Evolutionary conservation across 2,888 invertebrate species (phyloP), one percentile per base, ranked within the genome.

Genomic region (Nephrotoma flavescens): DNA sequence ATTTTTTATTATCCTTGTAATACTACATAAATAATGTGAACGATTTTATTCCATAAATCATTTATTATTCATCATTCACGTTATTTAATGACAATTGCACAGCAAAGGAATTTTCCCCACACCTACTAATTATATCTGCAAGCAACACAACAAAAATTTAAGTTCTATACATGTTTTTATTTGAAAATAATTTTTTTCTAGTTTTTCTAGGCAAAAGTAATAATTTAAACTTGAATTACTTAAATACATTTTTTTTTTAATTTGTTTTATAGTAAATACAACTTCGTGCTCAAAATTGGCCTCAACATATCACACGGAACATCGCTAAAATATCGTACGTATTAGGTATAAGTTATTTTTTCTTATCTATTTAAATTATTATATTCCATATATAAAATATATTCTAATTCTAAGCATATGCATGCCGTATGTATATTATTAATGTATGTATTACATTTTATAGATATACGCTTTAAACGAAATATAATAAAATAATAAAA

Each of bases 221-320:
- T 71, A 71, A 71, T 71, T 71, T 71, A 71, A 71, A 31, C 71
- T 71, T 31, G 71, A 71, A 71, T 71, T 71, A 71, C 71, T 71
- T 71, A 71, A 31, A 71, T 71, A 71, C 31, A 45, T 4, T 85
- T 85, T 85, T 85, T 19, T 44, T 85, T 85, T 85, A 85, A 44
- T 42, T 44, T 85, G 15, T 85, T 85, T 85, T 85, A 44, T 19
- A 85, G 85, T 85, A 85, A 85, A 85, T 85, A 85, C 44, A 85
- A 45, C 44, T 42, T 85, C 85, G 85, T 85, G 44, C 85, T 85
- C 85, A 42, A 85, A 42, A 85, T 85, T 85, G 44, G 85, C 85
- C 85, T 85, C 85, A 85, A 44, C 85, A 85, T 85, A 85, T 44
- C 85, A 85, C 85, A 85, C 42, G 85, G 85, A 85, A 85, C 44